Base-by-base conservation (phyloP, 2,888 invertebrate genomes). In the Epiblema foenella region DNA sequence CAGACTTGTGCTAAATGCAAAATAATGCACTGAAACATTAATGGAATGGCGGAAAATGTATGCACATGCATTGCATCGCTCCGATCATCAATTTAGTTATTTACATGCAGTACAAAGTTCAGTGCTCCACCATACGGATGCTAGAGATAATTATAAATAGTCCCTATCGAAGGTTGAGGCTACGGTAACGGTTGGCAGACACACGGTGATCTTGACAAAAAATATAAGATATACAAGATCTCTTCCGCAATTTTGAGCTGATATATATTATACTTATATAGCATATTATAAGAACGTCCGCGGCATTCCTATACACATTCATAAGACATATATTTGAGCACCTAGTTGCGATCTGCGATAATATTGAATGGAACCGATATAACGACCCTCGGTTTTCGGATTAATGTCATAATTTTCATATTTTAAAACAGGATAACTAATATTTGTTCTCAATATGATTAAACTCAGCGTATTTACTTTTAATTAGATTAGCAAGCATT, bases 161-260 rank as follows among this genome's bases (percentile, higher is more conserved):
- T 85, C 73, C 75, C 75, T 77, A 80, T 81, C 78, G 90, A 90
- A 91, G 90, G 90, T 89, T 88, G 84, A 86, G 90, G 89, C 80
- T 85, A 77, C 73, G 73, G 73, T 72, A 73, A 72, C 73, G 70
- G 65, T 81, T 82, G 83, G 79, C 82, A 77, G 67, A 49, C 24
- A 42, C 39, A 51, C 63, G 33, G 18, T 17, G 63, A 11, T 58
- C 69, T 59, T 51, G 49, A 71, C 18, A 54, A 37, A 71, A 71
- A 70, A 62, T 49, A 37, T n/a, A 62, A 33, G 15, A 49, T 57
- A 59, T 17, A 10, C 39, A 64, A 33, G n/a, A 51, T 52, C 49
- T 15, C 59, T 59, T 68, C 67, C 59, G 46, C 60, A 56, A 29
- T 54, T 18, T 56, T 62, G n/a, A 29, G 29, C 11, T 17, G 9